Conservation (phyloP, 2,888 invertebrate genomes). For the Mesochorus sp. region DNA sequence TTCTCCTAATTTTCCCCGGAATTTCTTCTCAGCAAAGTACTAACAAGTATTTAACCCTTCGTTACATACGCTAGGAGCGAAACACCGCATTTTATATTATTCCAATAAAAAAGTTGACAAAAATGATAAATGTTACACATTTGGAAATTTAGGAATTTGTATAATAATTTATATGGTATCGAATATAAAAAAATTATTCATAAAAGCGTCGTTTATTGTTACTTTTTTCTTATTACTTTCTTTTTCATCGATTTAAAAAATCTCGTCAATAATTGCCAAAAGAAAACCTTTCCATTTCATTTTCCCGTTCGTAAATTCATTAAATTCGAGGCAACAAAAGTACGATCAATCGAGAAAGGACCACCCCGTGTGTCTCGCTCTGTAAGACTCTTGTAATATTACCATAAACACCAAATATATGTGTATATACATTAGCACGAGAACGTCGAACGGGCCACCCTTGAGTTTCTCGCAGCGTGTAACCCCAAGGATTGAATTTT, state of each 20-base stretch:
- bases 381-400: constrained; percentile 69
- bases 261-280: not conserved
- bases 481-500: constrained; percentile 61
- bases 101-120: too few species aligned
- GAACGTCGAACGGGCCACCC: constrained; percentile 63
- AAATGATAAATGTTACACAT: too few species aligned
- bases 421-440: not conserved
- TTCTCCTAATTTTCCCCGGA: too few species aligned
- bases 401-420: constrained; percentile 74
- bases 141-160: too few species aligned
- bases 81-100: too few species aligned
- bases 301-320: constrained; percentile 1
- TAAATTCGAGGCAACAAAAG: constrained; percentile 61
- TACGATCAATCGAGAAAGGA: constrained; percentile 68
- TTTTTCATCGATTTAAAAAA: not conserved
- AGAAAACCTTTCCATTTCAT: not conserved
- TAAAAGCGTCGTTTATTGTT: too few species aligned
- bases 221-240: not conserved
- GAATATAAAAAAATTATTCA: too few species aligned
- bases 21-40: too few species aligned
- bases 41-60: too few species aligned
- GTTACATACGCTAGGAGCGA: too few species aligned
- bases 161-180: too few species aligned
- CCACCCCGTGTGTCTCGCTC: constrained; percentile 68
- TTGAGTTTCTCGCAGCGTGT: constrained; percentile 55